Percentiles rank a stretch among this genome's conserved stretches.
phyloP scores from a whole-genome alignment of 1,140 invertebrate species.

The Monomorium pharaonis region DNA sequence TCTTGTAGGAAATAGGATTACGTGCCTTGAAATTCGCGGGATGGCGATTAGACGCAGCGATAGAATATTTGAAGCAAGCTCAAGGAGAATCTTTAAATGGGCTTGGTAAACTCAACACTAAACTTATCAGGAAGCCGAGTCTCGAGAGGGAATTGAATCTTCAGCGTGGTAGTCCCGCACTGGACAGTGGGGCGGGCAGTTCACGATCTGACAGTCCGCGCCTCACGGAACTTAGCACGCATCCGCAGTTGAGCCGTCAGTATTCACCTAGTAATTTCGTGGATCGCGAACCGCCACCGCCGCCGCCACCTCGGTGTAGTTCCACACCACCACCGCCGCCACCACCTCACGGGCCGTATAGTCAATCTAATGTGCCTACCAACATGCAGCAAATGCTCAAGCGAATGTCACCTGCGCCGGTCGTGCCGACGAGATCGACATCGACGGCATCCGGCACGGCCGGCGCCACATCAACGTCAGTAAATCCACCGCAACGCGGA shows the following conservation, averaged over 20 bases:
- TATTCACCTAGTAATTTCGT: constrained; percentile 85
- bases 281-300: constrained; percentile 89
- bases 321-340: constrained; percentile 90
- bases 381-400: constrained; percentile 94
- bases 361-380: constrained; percentile 85
- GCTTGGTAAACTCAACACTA: constrained; percentile 88
- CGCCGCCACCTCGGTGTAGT: constrained; percentile 88
- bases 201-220: constrained; percentile 95
- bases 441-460: constrained; percentile 83
- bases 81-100: constrained; percentile 87
- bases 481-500: constrained; percentile 87
- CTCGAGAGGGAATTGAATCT: constrained; percentile 92
- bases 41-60: constrained; percentile 89
- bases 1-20: constrained; percentile 88
- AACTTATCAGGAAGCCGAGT: constrained; percentile 94
- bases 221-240: constrained; percentile 84
- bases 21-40: constrained; percentile 89
- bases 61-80: constrained; percentile 90
- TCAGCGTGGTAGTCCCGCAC: constrained; percentile 92
- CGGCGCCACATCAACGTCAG: constrained; percentile 80
- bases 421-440: constrained; percentile 87
- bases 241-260: constrained; percentile 85
- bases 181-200: constrained; percentile 94
- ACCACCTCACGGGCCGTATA: constrained; percentile 87
- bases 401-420: constrained; percentile 92